Conservation (phyloP, 2,113 vertebrate species). For the Callionymus lyra region DNA sequence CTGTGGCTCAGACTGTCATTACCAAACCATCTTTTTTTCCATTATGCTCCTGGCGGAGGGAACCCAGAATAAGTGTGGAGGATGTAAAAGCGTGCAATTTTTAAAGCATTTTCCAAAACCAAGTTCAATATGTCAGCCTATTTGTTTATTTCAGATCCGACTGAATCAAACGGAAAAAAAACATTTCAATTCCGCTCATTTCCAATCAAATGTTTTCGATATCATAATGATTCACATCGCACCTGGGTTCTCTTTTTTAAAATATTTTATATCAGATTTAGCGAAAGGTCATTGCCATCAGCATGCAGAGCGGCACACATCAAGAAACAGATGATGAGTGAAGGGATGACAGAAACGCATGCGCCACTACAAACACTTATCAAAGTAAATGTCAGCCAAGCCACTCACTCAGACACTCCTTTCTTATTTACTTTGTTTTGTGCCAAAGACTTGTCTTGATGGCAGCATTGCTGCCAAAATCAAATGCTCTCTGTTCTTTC, state of each 20-base stretch:
- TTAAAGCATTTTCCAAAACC: no score
- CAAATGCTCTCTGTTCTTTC: conserved; percentile 32
- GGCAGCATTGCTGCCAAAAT: conserved; percentile 33
- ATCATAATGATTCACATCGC: no score
- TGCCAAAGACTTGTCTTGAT: conserved; percentile 29
- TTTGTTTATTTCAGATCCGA: no score
- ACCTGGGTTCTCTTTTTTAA: no score
- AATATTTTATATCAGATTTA: no score
- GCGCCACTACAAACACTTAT: conserved; percentile 45
- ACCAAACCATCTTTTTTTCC: conserved; percentile 41
- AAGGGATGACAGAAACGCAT: conserved; percentile 38
- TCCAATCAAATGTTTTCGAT: no score
- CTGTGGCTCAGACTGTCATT: conserved; percentile 49
- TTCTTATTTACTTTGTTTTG: conserved; percentile 46
- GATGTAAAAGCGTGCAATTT: conserved; percentile 10
- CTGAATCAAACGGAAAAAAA: no score
- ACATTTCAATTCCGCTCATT: no score
- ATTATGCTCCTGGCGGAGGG: conserved; percentile 60
- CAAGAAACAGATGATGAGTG: conserved; percentile 12
- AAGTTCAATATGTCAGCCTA: conserved; percentile 12
- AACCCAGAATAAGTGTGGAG: conserved; percentile 31
- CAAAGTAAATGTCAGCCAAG: conserved; percentile 50
- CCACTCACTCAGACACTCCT: conserved; percentile 37
- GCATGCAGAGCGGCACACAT: conserved; percentile 15
- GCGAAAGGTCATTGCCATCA: conserved; percentile 40